A percentile compares a stretch with the other conserved stretches of the same genome.
These are phyloP conservation scores for Eidolon dupreanum DNA, from an alignment of 2,797 vertebrate species.

Conservation along the genomic window DNA sequence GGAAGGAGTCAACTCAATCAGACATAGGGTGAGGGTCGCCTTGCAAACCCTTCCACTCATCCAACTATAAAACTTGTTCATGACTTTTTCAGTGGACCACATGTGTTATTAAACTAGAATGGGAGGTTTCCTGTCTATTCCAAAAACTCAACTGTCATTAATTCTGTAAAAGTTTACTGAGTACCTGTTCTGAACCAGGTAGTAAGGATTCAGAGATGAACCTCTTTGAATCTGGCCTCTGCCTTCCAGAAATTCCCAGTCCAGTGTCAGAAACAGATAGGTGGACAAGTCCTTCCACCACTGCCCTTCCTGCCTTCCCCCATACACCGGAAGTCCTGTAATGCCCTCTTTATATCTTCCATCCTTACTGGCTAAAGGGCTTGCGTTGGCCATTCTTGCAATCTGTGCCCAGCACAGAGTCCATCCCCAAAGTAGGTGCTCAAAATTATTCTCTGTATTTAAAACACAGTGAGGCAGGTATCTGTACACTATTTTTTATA, in stretches of 20 bases:
- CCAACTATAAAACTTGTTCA: neutral
- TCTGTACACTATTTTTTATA: neutral
- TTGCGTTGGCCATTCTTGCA: neutral
- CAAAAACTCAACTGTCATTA: neutral
- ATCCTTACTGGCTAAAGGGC: neutral
- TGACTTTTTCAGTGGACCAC: neutral
- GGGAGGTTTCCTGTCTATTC: neutral
- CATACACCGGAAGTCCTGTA: fast-evolving
- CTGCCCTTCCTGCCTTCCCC: neutral
- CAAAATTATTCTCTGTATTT: neutral
- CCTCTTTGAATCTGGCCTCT: neutral
- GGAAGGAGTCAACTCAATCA: neutral
- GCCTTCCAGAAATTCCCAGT: neutral
- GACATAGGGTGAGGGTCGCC: neutral
- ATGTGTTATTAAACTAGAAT: no score
- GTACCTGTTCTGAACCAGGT: neutral
- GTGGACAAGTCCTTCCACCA: neutral
- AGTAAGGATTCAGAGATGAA: neutral
- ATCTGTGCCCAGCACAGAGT: neutral
- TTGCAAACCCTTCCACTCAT: neutral
- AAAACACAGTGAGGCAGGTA: neutral
- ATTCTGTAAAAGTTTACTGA: neutral
- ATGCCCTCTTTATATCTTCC: neutral
- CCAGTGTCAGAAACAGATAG: neutral
- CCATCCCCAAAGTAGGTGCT: neutral